Base-by-base conservation (phyloP, 2,797 vertebrate genomes). In the Labroides dimidiatus region DNA sequence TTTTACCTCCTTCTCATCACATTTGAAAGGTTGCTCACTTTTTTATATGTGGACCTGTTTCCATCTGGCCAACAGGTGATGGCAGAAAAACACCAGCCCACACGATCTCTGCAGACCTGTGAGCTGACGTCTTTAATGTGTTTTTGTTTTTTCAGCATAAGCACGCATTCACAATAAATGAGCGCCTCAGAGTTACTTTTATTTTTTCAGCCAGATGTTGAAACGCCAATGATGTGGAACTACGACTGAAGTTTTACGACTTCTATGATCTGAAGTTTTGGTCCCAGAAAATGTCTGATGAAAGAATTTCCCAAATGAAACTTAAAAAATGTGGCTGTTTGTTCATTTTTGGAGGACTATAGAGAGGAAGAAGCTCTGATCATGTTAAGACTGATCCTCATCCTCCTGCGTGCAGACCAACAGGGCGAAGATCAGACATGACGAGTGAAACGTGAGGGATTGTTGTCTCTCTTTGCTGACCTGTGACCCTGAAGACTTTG, bases 221-320 rank as follows among this genome's bases (percentile, higher is more conserved):
- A 13, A 6, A 21, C 10, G 17, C 23, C 21, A 4, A 9, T 8
- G 43, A 43, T 9, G 15, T 24, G 23, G 2, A 49, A 61, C 27
- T 30, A 30, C 3, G 61, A 55, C 19, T 53, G 13, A 58, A 57
- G 37, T 15, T 36, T 20, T 6, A 54, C 4, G 41, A 54, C 44
- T 62, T 15, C 1, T 58, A 43, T 47, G 23, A 59, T 30, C 12
- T 60, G 13, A 47, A 11, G 65, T 30, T 65, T 69, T 66, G 57
- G 61, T 70, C 70, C 57, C 57, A 12, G 23, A 48, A 14, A 27
- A 11, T 33, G 1, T 45, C 30, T 42, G 13, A 36, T 0, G 2
- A 53, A 6, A 27, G 15, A 42, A 41, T 50, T 20, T 19, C 39
- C 9, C 14, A 37, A n/a, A 56, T 20, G 14, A 33, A 6, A 5